Evolutionary conservation across 2,113 vertebrate species (phyloP).

Genomic region (Caretta caretta): DNA sequence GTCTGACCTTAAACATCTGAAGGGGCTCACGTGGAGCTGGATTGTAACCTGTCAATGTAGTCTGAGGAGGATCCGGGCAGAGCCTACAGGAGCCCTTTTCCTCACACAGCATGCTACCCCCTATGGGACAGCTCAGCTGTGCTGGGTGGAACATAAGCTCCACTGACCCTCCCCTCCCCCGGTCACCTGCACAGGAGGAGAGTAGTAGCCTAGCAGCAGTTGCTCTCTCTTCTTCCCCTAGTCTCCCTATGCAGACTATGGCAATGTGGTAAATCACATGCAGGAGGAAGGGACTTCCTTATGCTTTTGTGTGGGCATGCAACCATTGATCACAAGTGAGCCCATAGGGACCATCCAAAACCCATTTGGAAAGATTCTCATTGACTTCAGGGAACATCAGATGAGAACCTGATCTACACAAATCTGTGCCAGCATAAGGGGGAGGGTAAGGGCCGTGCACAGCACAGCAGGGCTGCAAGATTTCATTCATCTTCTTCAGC

Average conservation of each 20-base stretch:
- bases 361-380: background rate
- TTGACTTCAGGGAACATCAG: background rate
- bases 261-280: background rate
- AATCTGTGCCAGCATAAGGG: background rate
- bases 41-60: background rate
- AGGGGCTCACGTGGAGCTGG: background rate
- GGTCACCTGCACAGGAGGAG: background rate
- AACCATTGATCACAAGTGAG: background rate
- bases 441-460: background rate
- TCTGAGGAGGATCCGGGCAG: background rate
- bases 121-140: background rate
- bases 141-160: background rate
- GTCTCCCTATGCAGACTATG: background rate
- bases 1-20: background rate
- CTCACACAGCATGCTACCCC: background rate
- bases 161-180: background rate
- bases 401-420: background rate
- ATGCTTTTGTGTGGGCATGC: background rate
- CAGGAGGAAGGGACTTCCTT: background rate
- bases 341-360: background rate
- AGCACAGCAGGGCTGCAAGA: background rate
- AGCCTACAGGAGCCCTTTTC: background rate
- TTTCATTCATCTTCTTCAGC: background rate
- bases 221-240: background rate
- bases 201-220: background rate